phyloP scores from a whole-genome alignment of 2,797 vertebrate genomes.

The Neopelma chrysocephalum region DNA sequence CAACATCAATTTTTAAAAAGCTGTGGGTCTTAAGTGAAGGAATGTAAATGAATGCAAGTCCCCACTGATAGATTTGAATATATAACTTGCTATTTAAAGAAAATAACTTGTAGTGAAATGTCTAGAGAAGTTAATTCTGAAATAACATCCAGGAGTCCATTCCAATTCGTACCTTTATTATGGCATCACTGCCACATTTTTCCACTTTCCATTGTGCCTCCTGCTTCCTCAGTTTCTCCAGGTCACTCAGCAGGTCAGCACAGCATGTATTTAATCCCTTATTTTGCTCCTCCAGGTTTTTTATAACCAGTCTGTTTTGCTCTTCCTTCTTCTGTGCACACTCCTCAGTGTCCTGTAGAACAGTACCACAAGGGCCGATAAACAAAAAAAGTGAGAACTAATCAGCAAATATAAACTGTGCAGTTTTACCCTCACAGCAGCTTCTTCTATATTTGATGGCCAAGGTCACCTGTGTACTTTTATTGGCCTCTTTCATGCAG shows the following conservation, averaged over 20 bases:
- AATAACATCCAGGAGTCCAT: conserved; percentile 44
- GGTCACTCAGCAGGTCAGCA: conserved; percentile 86
- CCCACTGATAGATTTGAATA: conserved; percentile 81
- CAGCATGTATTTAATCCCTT: conserved; percentile 85
- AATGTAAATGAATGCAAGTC: conserved; percentile 83
- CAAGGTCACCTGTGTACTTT: conserved; percentile 90
- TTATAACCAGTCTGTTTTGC: conserved; percentile 82
- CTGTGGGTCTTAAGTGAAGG: conserved; percentile 82
- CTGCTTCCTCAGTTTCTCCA: conserved; percentile 89
- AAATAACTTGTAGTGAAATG: conserved; percentile 74
- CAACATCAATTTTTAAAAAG: conserved; percentile 87
- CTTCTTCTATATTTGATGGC: conserved; percentile 83
- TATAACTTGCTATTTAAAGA: conserved; percentile 81
- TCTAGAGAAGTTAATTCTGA: conserved; percentile 63
- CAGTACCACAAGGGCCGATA: conserved; percentile 78
- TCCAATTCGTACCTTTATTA: conserved; percentile 84
- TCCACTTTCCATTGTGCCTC: conserved; percentile 82
- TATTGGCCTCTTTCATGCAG: conserved; percentile 83
- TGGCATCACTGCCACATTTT: conserved; percentile 79
- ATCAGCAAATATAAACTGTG: conserved; percentile 85
- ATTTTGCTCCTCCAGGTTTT: conserved; percentile 87
- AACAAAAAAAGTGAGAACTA: conserved; percentile 79
- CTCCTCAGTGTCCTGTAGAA: conserved; percentile 85
- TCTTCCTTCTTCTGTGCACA: conserved; percentile 82
- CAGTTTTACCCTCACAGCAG: conserved; percentile 77